Conservation (phyloP, 2,888 invertebrate genomes). For the Oligia latruncula region DNA sequence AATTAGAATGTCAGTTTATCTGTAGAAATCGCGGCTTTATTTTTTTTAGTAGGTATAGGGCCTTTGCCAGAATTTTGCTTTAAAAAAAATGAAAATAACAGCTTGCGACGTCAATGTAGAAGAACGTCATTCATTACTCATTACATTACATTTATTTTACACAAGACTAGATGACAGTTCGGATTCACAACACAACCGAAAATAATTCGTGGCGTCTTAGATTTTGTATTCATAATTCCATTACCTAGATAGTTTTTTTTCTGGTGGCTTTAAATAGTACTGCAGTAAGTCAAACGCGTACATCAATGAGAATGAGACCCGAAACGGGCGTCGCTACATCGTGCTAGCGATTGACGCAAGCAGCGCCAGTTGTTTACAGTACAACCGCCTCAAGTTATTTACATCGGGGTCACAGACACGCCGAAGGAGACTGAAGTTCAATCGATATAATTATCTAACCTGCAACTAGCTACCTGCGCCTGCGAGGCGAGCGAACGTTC, state of each 20-base stretch:
- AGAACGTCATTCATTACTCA: conserved; percentile 27
- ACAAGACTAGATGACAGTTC: conserved; percentile 54
- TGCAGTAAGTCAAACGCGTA: conserved; percentile 74
- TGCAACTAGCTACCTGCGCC: conserved; percentile 72
- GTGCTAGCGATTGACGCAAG: conserved; percentile 86
- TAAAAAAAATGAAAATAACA: conserved; percentile 17
- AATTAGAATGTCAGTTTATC: conserved; percentile 40
- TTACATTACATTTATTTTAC: conserved; percentile 12
- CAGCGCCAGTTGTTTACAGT: conserved; percentile 87
- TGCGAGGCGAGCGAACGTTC: conserved; percentile 69
- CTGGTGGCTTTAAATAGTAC: conserved; percentile 74
- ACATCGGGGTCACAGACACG: conserved; percentile 90
- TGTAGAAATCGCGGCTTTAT: conserved; percentile 18
- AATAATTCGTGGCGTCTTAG: conserved; percentile 64
- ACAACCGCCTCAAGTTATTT: conserved; percentile 88
- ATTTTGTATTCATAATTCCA: conserved; percentile 68
- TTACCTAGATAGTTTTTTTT: conserved; percentile 70
- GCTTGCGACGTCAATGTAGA: conserved; percentile 12
- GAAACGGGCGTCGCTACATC: conserved; percentile 60
- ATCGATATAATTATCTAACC: conserved; percentile 87
- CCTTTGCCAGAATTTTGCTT: conserved; percentile 1
- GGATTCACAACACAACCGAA: conserved; percentile 52
- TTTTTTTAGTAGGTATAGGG: conserved; percentile 9
- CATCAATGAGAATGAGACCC: conserved; percentile 76
- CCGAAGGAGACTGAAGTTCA: conserved; percentile 86